Percentiles rank a stretch among this genome's conserved stretches.
Evolutionary conservation across 2,797 vertebrate species (phyloP).

Genomic region (Bradypodion pumilum): DNA sequence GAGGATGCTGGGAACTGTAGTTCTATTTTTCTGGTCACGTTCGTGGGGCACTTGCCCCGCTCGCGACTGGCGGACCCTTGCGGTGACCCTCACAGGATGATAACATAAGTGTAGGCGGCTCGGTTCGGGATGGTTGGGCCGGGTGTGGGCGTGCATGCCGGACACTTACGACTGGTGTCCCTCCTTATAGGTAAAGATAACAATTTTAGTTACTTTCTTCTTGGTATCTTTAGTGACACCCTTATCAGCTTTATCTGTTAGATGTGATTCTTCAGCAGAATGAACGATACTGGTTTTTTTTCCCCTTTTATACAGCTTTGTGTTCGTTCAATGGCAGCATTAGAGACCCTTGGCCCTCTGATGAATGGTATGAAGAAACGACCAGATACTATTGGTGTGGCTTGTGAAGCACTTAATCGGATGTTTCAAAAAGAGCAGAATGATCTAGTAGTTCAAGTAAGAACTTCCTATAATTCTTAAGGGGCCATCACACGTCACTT

Average conservation of each 20-base stretch:
- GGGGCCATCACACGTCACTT: not conserved
- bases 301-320: slow-evolving; percentile 83
- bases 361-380: slow-evolving; percentile 94
- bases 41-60: too few species aligned
- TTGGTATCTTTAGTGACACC: not conserved
- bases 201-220: not conserved
- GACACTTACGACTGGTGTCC: too few species aligned
- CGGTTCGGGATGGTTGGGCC: too few species aligned
- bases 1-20: too few species aligned
- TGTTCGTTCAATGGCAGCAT: slow-evolving; percentile 91
- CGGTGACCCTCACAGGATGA: too few species aligned
- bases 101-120: too few species aligned
- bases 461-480: not conserved
- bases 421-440: slow-evolving; percentile 99
- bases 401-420: slow-evolving; percentile 95
- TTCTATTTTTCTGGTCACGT: too few species aligned
- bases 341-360: slow-evolving; percentile 93
- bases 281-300: slow-evolving; percentile 3
- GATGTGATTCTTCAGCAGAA: not conserved
- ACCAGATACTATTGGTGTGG: slow-evolving; percentile 89
- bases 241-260: not conserved
- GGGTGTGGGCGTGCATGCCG: too few species aligned
- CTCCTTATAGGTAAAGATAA: too few species aligned
- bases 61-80: too few species aligned
- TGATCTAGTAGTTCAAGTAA: slow-evolving; percentile 94